A percentile compares a stretch with the other conserved stretches of the same genome.
These are phyloP conservation scores for Dromococcyx pavoninus DNA, from an alignment of 2,797 vertebrate genomes.

Conservation along the genomic window DNA sequence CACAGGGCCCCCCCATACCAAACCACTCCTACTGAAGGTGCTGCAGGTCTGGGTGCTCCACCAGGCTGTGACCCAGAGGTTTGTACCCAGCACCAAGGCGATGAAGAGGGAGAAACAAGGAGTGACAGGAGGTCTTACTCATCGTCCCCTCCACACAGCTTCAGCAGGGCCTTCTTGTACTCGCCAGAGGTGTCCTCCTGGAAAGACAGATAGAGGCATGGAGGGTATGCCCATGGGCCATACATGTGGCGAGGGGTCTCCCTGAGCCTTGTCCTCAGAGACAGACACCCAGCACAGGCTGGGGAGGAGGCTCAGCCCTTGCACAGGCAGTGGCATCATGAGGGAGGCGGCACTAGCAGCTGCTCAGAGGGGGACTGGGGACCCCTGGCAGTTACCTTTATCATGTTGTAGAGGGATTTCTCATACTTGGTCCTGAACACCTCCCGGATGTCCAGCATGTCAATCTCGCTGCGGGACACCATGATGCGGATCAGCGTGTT, in stretches of 20 bases:
- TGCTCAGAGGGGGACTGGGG: fast-evolving
- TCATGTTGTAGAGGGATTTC: slow-evolving; percentile 95
- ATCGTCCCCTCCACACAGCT: slow-evolving; percentile 94
- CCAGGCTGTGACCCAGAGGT: background rate
- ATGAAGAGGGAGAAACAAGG: background rate
- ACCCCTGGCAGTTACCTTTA: slow-evolving; percentile 78
- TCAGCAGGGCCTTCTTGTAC: slow-evolving; percentile 92
- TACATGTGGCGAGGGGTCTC: fast-evolving
- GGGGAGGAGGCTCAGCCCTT: background rate
- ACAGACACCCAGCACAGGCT: background rate
- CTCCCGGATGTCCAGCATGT: slow-evolving; percentile 97
- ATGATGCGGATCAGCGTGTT: slow-evolving; percentile 96
- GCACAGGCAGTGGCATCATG: fast-evolving
- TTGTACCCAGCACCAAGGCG: background rate
- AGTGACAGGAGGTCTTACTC: slow-evolving; percentile 82
- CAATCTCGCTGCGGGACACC: slow-evolving; percentile 92
- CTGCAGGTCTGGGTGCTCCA: background rate
- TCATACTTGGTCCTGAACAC: slow-evolving; percentile 93
- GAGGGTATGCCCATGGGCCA: background rate
- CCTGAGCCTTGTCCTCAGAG: background rate
- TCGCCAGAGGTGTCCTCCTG: slow-evolving; percentile 97
- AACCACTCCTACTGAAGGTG: background rate
- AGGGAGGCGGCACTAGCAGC: background rate
- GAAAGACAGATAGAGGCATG: background rate
- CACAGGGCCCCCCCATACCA: fast-evolving